Base-by-base conservation (phyloP, 1,140 invertebrate species). In the Sminthurinus signatus region DNA sequence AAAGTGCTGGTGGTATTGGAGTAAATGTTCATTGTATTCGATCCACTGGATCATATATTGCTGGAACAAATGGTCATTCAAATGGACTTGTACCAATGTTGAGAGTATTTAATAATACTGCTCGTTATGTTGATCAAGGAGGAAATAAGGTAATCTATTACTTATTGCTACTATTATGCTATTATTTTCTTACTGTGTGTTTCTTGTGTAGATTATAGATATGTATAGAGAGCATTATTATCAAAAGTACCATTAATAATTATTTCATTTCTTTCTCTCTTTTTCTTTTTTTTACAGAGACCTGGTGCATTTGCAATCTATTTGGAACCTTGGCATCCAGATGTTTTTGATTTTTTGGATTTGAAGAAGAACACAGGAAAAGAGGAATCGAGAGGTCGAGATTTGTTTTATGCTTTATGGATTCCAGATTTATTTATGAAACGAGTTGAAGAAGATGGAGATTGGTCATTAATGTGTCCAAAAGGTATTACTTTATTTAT, bases 231-330 rank as follows among this genome's bases (percentile, higher is more conserved):
- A 28, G 17, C 21, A 44, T 58, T 57, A 58, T 48, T 5, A 21
- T 21, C 8, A 44, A 19, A 8, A 39, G 10, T 8, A 10, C 14
- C 21, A 17, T 56, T 1, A 46, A 28, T 32, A 25, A 48, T 1
- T 21, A 23, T 31, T 46, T 58, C 27, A 27, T 17, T n/a, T n/a
- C n/a, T n/a, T n/a, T n/a, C n/a, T n/a, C n/a, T n/a, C n/a, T n/a
- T n/a, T n/a, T n/a, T n/a, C n/a, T n/a, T n/a, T n/a, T 51, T 43
- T 55, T 65, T 72, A 23, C 70, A 84, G 83, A 80, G 95, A 68
- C 94, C 96, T n/a, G 95, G 96, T 32, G 94, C 96, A n/a, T 97
- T 98, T 82, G 94, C 96, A 17, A 88, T 99, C 63, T 99, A 99
- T 75, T 74, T 99, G 23, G 97, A 99, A 77, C 96, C 97, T 2